Base-by-base conservation (phyloP, 2,797 vertebrate genomes). In the Diglossa cyanea region DNA sequence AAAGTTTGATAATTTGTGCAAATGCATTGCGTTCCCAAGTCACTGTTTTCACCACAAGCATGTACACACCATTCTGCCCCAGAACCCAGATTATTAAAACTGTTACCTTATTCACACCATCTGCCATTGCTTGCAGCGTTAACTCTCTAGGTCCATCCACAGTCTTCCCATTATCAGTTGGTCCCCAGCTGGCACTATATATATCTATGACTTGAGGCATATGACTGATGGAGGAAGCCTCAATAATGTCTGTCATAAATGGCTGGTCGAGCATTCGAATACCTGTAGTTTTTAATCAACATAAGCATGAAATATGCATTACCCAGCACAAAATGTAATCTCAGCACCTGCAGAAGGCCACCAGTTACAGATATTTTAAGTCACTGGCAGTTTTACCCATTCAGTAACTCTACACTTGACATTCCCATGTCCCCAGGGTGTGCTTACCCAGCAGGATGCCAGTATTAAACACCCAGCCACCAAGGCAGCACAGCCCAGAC, bases 111-210 rank as follows among this genome's bases (percentile, higher is more conserved):
- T 99, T 99, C 77, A 99, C 99, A 1, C 99, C 99, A 8, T 99
- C 99, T 18, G 99, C 99, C 99, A 99, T 99, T 1, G 99, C 99
- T 96, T 99, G 99, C 55, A 99, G 98, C 0, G 99, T 99, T 66
- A 99, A 98, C 96, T 99, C 99, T 72, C 99, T 97, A 28, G 99
- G 99, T 75, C 99, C 99, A 35, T 99, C 99, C 97, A 99, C 99
- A 0, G 99, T 99, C 96, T 99, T 99, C 10, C 99, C 99, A 2
- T 99, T 99, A 95, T 99, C 99, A 0, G 99, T 99, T 15, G 99
- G 99, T 39, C 99, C 99, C 99, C 99, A 99, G 97, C 99, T 99
- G 94, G 99, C 99, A 17, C 99, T 99, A 95, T 99, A 99, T 91
- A 99, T 99, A 95, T 99, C 99, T 77, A 99, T 99, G 58, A 99